Percentiles rank a stretch among this genome's conserved stretches.
Evolutionary conservation across 2,888 invertebrate species (phyloP).

Genomic region (Invenusta paracnida): DNA sequence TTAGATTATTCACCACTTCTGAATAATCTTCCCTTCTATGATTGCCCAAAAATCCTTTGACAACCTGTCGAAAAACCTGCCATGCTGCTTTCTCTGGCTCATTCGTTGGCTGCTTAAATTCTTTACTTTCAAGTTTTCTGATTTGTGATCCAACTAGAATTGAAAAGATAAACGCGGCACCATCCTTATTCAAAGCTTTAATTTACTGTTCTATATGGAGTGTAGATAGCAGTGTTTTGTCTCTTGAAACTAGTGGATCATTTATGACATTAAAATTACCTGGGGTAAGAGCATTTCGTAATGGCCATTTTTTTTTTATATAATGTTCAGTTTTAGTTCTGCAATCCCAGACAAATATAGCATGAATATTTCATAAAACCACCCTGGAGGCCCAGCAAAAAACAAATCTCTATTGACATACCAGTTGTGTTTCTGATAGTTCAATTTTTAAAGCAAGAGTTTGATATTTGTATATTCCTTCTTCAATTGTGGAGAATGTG

Average conservation of each 20-base stretch:
- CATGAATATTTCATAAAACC: neutral
- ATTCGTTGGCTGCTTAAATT: no score
- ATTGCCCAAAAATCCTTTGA: neutral
- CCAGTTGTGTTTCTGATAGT: neutral
- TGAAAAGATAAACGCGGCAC: neutral
- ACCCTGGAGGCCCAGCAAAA: slow-evolving; percentile 9
- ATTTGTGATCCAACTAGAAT: neutral
- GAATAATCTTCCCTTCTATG: neutral
- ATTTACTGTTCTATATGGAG: neutral
- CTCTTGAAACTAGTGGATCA: neutral
- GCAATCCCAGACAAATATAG: neutral
- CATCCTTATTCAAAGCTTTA: neutral
- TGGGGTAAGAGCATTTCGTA: neutral
- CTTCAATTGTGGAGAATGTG: slow-evolving; percentile 13
- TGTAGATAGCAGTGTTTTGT: neutral
- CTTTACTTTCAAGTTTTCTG: no score
- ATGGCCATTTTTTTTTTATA: slow-evolving; percentile 3
- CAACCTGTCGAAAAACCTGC: neutral
- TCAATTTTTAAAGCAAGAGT: neutral
- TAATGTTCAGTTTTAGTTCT: slow-evolving; percentile 10
- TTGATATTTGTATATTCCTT: slow-evolving; percentile 8
- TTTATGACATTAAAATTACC: neutral
- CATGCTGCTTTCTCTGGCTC: neutral
- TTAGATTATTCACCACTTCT: neutral
- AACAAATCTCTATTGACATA: neutral